These are phyloP conservation scores for Zophobas atratus DNA, from an alignment of 1,140 invertebrate species.

Conservation along the genomic window DNA sequence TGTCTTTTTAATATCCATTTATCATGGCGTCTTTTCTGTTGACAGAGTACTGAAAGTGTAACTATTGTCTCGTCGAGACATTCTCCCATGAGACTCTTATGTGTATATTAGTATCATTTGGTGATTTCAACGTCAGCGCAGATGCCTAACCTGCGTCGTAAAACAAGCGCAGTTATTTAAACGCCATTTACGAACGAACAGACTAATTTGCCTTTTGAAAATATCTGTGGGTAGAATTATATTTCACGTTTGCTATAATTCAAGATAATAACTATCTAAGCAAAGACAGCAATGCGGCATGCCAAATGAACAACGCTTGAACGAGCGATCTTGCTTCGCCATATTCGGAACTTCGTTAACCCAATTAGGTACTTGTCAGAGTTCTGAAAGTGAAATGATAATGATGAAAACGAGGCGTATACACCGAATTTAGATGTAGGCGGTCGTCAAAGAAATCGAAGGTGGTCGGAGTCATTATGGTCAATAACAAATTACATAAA, in stretches of 20 bases:
- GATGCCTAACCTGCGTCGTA: conserved; percentile 15
- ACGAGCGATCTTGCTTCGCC: conserved; percentile 8
- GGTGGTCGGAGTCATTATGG: conserved; percentile 15
- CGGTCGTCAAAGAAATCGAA: conserved; percentile 29
- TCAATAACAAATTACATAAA: conserved; percentile 4
- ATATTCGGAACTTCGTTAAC: conserved; percentile 32
- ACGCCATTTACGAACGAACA: conserved; percentile 3
- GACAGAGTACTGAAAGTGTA: not conserved
- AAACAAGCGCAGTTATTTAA: not conserved
- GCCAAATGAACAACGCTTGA: not conserved
- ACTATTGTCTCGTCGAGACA: conserved; percentile 23
- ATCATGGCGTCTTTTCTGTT: conserved; percentile 7
- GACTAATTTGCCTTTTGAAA: conserved; percentile 25
- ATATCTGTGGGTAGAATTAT: conserved; percentile 23
- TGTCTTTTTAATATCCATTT: conserved; percentile 13
- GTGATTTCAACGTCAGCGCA: conserved; percentile 20
- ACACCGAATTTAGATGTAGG: conserved; percentile 10
- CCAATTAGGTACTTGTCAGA: conserved; percentile 25
- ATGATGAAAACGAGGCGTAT: conserved; percentile 22
- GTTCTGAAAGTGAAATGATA: conserved; percentile 32
- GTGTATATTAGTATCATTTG: not conserved
- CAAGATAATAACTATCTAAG: conserved; percentile 24
- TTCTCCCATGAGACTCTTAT: not conserved
- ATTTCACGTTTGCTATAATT: conserved; percentile 7
- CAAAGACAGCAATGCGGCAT: conserved; percentile 7